Conservation (phyloP, 2,888 invertebrate genomes). For the Drosophila demipolita region DNA sequence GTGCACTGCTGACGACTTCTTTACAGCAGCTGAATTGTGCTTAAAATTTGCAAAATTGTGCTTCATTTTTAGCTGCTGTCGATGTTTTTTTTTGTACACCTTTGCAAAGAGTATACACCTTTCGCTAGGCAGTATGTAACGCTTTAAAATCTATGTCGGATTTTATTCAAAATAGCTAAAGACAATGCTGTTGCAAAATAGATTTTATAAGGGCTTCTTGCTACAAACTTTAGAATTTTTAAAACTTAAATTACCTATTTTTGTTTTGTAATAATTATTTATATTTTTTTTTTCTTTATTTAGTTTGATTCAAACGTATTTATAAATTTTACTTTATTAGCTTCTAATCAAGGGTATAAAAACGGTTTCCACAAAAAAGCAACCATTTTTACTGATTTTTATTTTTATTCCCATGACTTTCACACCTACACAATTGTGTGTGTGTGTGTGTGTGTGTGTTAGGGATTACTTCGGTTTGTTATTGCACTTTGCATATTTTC, state of each 20-base stretch:
- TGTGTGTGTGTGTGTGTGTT: slow-evolving; percentile 7
- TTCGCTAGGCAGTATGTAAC: neutral
- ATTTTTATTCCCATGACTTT: slow-evolving; percentile 20
- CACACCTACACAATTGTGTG: slow-evolving; percentile 60
- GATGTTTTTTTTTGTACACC: slow-evolving; percentile 31
- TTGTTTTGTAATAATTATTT: neutral
- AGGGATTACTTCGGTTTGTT: slow-evolving; percentile 47
- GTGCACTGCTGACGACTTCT: slow-evolving; percentile 70
- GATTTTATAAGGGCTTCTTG: neutral
- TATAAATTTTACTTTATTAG: neutral
- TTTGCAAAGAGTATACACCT: neutral
- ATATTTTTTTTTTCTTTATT: neutral
- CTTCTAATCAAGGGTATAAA: neutral
- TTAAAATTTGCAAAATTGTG: slow-evolving; percentile 76
- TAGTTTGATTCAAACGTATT: neutral
- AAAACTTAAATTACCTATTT: too few relatives aligned
- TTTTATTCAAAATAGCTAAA: neutral
- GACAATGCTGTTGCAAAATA: neutral
- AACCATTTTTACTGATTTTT: neutral
- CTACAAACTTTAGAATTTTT: too few relatives aligned
- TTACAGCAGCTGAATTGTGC: slow-evolving; percentile 72
- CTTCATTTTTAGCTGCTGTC: slow-evolving; percentile 69
- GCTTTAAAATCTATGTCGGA: accelerated
- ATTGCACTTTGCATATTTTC: slow-evolving; percentile 62
- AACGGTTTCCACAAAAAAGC: too few relatives aligned